Percentiles rank a stretch among this genome's conserved stretches.
Evolutionary conservation across 2,888 invertebrate species (phyloP).

Genomic region (Phragmatobia fuliginosa): DNA sequence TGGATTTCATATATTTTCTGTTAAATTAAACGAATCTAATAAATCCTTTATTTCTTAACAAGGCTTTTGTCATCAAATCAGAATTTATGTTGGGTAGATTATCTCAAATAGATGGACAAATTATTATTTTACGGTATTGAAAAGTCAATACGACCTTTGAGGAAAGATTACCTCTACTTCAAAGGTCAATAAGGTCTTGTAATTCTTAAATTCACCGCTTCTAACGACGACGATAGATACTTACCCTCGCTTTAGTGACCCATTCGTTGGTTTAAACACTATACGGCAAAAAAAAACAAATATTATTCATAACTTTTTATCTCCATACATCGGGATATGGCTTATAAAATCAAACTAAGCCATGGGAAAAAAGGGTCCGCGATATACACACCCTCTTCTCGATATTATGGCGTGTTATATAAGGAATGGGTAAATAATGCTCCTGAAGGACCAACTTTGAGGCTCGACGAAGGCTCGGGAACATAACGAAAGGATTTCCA

Average conservation of each 20-base stretch:
- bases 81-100: neutral
- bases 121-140: no score
- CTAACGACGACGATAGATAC: neutral
- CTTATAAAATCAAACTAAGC: constrained; percentile 22
- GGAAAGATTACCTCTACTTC: neutral
- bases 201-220: neutral
- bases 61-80: neutral
- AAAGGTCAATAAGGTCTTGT: neutral
- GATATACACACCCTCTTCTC: constrained; percentile 11
- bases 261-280: neutral
- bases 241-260: neutral
- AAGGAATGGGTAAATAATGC: constrained; percentile 40
- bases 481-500: constrained; percentile 31
- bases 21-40: neutral
- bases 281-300: neutral
- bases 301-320: constrained; percentile 21
- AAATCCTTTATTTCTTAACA: neutral
- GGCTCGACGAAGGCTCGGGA: constrained; percentile 26
- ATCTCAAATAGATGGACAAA: no score
- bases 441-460: constrained; percentile 19
- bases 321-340: constrained; percentile 7
- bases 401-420: constrained; percentile 30
- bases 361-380: constrained; percentile 18
- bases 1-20: neutral
- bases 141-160: neutral